Conservation (phyloP, 2,113 vertebrate species). For the Sorex fumeus region DNA sequence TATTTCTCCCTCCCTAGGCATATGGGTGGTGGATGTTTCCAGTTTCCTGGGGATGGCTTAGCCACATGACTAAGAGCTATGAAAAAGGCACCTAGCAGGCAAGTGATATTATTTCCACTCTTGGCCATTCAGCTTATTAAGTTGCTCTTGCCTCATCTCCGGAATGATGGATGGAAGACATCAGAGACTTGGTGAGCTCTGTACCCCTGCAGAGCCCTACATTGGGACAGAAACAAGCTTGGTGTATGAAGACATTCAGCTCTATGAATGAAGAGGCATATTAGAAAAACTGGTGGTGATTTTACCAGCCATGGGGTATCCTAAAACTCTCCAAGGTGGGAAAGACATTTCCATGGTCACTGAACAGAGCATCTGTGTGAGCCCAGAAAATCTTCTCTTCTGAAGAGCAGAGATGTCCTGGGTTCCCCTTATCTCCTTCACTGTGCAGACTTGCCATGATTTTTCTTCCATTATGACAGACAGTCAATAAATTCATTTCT, state of each 20-base stretch:
- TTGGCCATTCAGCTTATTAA: too few relatives aligned
- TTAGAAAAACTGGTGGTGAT: neutral
- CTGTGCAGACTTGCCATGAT: neutral
- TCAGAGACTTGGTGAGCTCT: neutral
- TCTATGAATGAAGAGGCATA: neutral
- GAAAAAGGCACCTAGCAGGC: too few relatives aligned
- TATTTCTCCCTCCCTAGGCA: neutral
- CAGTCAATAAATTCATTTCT: neutral
- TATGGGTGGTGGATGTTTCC: rapidly evolving
- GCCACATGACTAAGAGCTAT: neutral
- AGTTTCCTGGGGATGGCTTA: neutral
- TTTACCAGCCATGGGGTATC: neutral
- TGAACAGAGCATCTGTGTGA: neutral
- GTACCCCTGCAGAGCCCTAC: too few relatives aligned
- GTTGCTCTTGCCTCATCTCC: too few relatives aligned
- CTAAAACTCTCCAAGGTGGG: neutral
- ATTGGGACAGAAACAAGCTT: neutral
- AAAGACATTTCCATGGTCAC: neutral
- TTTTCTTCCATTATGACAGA: neutral
- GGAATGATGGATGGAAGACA: neutral
- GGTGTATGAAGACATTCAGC: neutral
- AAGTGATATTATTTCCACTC: neutral
- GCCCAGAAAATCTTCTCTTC: neutral
- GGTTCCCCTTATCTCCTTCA: too few relatives aligned
- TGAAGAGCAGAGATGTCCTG: too few relatives aligned